phyloP scores from a whole-genome alignment of 2,797 vertebrate genomes.

The Ceyx erithaca region DNA sequence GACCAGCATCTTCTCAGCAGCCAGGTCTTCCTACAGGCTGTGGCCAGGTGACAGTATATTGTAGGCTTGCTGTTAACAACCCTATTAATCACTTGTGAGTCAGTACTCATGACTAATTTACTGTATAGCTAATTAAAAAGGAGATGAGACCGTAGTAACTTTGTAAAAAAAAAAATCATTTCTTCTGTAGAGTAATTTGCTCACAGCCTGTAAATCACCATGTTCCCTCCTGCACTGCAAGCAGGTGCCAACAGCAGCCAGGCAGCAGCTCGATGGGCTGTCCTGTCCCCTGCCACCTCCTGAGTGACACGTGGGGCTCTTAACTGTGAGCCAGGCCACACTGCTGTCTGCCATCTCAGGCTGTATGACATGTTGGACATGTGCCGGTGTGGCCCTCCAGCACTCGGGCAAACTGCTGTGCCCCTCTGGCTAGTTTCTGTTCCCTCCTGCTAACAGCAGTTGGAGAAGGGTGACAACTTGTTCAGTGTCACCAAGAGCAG shows the following conservation, averaged over 20 bases:
- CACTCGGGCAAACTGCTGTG: not conserved
- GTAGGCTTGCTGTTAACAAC: not conserved
- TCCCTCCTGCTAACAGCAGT: rapidly evolving
- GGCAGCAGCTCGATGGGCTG: not conserved
- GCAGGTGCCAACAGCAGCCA: not conserved
- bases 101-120: not conserved
- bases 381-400: rapidly evolving
- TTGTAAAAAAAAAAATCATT: not conserved
- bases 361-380: rapidly evolving
- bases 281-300: not conserved
- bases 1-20: not conserved
- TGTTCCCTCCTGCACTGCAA: not conserved
- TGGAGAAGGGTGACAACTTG: not conserved
- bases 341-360: not conserved
- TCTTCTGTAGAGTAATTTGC: not conserved
- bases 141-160: not conserved
- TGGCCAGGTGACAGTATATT: not conserved
- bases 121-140: not conserved
- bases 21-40: not conserved
- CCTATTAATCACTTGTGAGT: not conserved
- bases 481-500: not conserved
- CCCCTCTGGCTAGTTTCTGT: not conserved
- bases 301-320: not conserved
- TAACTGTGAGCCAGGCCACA: rapidly evolving
- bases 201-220: not conserved